Base-by-base conservation (phyloP, 2,797 vertebrate genomes). In the Catamblyrhynchus diadema region DNA sequence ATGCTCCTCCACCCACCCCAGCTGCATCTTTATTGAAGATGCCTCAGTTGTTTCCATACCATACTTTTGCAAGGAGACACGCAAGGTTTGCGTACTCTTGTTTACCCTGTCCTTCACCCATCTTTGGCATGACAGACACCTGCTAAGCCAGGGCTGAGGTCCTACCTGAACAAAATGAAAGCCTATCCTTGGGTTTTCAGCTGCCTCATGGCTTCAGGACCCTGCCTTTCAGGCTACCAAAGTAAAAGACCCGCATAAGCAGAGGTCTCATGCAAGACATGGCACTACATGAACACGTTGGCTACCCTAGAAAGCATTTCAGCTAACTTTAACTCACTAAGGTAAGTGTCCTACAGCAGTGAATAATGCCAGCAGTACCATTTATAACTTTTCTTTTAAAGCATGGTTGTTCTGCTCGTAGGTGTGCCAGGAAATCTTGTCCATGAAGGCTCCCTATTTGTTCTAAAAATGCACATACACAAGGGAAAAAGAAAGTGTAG, bases 231-330 rank as follows among this genome's bases (percentile, higher is more conserved):
- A 54, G 62, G 20, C 33, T 62, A 24, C 17, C 9, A 53, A 70
- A 82, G 15, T 8, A 18, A 83, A 86, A 86, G 25, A 60, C 27
- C 37, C 8, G 4, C 10, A 80, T 50, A 75, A 86, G 10, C 28
- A 53, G 47, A 44, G 14, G 22, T 67, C 24, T 60, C 27, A n/a
- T 17, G 15, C 13, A 75, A 50, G 15, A 48, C 12, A 19, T 27
- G 28, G 62, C 14, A 50, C 14, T 12, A 11, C 18, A 6, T 22
- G 50, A 67, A 54, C 30, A 16, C 0, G 0, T 5, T 74, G 19
- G 30, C 20, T 88, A 45, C 8, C 18, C 35, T 12, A 22, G 44
- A 80, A 75, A 62, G 15, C 2, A 53, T 48, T 37, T 86, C 53
- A 50, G 30, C 7, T 23, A 48, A 41, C 3, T 39, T 81, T 51